Evolutionary conservation across 2,113 vertebrate species (phyloP), one percentile per base, ranked within the genome.

Genomic region (Piaya cayana): DNA sequence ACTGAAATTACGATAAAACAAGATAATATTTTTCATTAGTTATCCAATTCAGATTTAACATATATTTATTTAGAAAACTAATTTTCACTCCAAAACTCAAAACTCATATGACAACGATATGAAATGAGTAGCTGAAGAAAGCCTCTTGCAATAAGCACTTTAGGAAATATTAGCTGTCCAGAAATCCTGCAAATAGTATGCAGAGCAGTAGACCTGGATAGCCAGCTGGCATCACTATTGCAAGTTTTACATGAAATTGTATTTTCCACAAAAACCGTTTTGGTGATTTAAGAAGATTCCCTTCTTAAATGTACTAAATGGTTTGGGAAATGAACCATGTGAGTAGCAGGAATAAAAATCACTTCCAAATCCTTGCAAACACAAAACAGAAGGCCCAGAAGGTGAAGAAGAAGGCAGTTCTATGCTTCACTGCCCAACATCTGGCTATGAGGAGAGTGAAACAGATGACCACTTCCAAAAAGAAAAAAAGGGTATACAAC

Each of bases 361-460:
- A 58, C 29, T 83, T 87, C 84, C 36, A 82, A 76, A 86, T 65
- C 58, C 60, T 67, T 76, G 49, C 37, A 71, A 74, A 63, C 30
- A 84, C 3, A 64, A 80, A 93, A n/a, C 22, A 87, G 78, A 88
- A 93, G 59, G 43, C 21, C 16, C 42, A 71, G 65, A 79, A 90
- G 32, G 49, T 89, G 42, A 82, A 76, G 59, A 62, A 72, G 36
- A 27, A 3, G 15, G 55, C 71, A 81, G 56, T 68, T 94, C 62
- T 58, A 71, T 78, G 84, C 78, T 86, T 92, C 92, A 87, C 23
- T 96, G 76, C 91, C 71, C 92, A 81, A 90, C 65, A 95, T 47
- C 77, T 96, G 75, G 76, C 53, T 82, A 11, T 27, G 47, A 86
- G 56, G 80, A 23, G 45, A 94, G 95, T 59, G n/a, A 92, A 93